phyloP scores from a whole-genome alignment of 2,888 invertebrate genomes.

The Serrognathus titanus region DNA sequence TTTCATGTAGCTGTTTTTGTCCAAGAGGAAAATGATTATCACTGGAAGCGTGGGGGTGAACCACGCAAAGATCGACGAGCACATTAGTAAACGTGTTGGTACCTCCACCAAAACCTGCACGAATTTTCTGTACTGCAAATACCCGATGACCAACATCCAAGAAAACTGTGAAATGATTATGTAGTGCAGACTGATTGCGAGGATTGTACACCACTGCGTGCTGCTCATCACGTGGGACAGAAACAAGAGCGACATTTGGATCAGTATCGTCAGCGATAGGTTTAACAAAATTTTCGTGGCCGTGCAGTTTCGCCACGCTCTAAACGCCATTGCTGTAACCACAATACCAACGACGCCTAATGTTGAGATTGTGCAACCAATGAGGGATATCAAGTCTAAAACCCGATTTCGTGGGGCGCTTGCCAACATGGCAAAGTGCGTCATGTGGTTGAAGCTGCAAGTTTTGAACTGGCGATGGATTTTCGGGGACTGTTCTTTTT shows the following conservation, averaged over 20 bases:
- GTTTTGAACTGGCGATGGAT: slow-evolving; percentile 40
- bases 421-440: slow-evolving; percentile 56
- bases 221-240: background rate
- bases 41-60: slow-evolving; percentile 54
- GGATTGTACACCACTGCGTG: background rate
- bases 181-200: background rate
- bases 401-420: slow-evolving; percentile 41
- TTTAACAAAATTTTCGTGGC: slow-evolving; percentile 58
- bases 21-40: slow-evolving; percentile 46
- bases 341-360: slow-evolving; percentile 49
- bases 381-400: slow-evolving; percentile 49
- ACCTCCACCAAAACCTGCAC: slow-evolving; percentile 59
- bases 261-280: slow-evolving; percentile 49
- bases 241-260: slow-evolving; percentile 43
- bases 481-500: background rate
- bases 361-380: slow-evolving; percentile 52
- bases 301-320: slow-evolving; percentile 57
- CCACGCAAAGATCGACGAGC: slow-evolving; percentile 61
- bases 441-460: slow-evolving; percentile 53
- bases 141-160: slow-evolving; percentile 39
- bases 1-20: slow-evolving; percentile 49
- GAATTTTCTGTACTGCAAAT: slow-evolving; percentile 60
- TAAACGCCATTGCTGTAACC: slow-evolving; percentile 52
- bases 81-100: slow-evolving; percentile 55
- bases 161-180: background rate